A percentile compares a stretch with the other conserved stretches of the same genome.
These are phyloP conservation scores for Geotrypetes seraphini DNA, from an alignment of 2,797 vertebrate genomes.

Conservation along the genomic window DNA sequence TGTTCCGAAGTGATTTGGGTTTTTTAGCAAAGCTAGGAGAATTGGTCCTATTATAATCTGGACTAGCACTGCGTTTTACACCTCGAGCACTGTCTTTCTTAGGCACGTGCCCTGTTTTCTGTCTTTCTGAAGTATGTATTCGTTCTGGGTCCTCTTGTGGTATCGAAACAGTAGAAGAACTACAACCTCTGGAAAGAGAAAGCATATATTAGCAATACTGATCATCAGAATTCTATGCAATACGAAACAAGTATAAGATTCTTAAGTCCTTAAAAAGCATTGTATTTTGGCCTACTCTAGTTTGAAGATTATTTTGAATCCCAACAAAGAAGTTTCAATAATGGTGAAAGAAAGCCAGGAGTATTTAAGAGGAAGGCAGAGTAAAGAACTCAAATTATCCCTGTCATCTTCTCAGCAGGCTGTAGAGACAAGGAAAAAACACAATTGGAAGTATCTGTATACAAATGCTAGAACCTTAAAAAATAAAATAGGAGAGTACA, in stretches of 20 bases:
- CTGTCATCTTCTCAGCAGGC: no score
- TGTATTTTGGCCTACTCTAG: background rate
- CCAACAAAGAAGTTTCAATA: no score
- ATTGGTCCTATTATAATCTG: slow-evolving; percentile 83
- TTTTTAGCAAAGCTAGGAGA: slow-evolving; percentile 89
- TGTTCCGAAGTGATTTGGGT: slow-evolving; percentile 75
- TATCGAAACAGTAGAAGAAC: slow-evolving; percentile 79
- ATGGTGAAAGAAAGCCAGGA: no score
- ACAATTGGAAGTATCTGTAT: no score
- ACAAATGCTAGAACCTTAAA: no score
- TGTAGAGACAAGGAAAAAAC: no score
- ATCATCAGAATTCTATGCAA: no score
- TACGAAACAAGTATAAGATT: slow-evolving; percentile 31
- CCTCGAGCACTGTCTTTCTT: slow-evolving; percentile 83
- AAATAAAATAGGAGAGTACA: no score
- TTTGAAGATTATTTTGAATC: no score
- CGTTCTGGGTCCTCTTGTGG: slow-evolving; percentile 81
- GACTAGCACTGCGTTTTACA: slow-evolving; percentile 88
- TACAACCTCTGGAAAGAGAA: slow-evolving; percentile 75
- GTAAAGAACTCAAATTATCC: no score
- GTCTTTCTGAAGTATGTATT: slow-evolving; percentile 82
- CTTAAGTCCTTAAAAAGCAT: background rate
- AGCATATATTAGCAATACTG: slow-evolving; percentile 10
- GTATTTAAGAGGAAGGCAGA: no score
- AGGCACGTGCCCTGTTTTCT: slow-evolving; percentile 77